A percentile compares a stretch with the other conserved stretches of the same genome.
These are phyloP conservation scores for Burhinus oedicnemus DNA, from an alignment of 2,113 vertebrate genomes.

Conservation along the genomic window DNA sequence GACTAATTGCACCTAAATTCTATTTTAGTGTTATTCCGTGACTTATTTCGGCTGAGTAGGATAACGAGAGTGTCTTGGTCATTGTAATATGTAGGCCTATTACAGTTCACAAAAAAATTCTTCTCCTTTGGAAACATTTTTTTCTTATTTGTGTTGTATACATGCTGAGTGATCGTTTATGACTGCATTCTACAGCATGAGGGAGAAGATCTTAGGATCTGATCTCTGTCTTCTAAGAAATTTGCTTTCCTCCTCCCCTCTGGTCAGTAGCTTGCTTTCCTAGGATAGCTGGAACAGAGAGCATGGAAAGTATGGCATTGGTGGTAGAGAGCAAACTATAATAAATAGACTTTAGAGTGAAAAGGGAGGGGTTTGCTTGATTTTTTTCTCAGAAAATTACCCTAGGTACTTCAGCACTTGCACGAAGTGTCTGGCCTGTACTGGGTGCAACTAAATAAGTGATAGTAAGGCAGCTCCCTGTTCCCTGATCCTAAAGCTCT, in stretches of 20 bases:
- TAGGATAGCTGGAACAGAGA: not conserved
- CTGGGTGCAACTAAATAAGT: not conserved
- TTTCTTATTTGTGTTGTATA: not conserved
- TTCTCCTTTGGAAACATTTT: not conserved
- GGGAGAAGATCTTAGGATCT: not conserved
- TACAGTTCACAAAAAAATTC: not conserved
- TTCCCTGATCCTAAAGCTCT: not conserved
- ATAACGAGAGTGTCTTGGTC: not conserved
- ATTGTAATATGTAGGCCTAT: not conserved
- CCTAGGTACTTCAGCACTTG: not conserved
- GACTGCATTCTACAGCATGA: not conserved
- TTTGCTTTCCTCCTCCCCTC: not conserved
- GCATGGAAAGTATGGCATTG: not conserved
- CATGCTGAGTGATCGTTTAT: accelerated
- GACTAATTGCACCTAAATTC: not conserved
- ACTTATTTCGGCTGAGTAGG: not conserved
- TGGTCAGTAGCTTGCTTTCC: not conserved
- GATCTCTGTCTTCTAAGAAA: not conserved
- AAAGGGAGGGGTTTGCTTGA: not conserved
- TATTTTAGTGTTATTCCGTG: not conserved
- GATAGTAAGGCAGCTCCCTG: not conserved
- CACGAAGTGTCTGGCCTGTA: not conserved
- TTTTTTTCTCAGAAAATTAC: not conserved
- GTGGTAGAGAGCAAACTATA: not conserved
- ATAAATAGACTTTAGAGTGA: not conserved